These are phyloP conservation scores for Notolepis coatsorum DNA, from an alignment of 2,797 vertebrate species.

Conservation along the genomic window DNA sequence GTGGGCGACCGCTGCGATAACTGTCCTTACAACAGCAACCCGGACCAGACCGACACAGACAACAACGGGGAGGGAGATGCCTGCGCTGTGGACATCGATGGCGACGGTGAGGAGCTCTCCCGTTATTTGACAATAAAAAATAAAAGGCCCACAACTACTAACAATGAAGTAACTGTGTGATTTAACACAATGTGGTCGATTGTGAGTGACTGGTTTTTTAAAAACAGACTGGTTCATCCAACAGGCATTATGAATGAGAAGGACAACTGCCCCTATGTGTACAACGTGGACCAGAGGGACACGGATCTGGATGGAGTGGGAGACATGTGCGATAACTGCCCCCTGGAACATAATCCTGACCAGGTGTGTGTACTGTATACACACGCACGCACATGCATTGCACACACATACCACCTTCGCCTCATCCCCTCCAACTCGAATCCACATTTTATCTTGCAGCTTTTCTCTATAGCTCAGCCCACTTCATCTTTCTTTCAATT, in stretches of 20 bases:
- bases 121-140: too few relatives aligned
- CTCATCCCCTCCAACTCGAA: slow-evolving; percentile 57
- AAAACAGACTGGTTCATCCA: slow-evolving; percentile 10
- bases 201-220: not conserved
- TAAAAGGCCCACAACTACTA: not conserved
- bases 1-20: slow-evolving; percentile 98
- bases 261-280: slow-evolving; percentile 96
- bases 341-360: slow-evolving; percentile 97
- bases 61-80: slow-evolving; percentile 95
- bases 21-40: slow-evolving; percentile 97
- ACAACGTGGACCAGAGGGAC: slow-evolving; percentile 96
- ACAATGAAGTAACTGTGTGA: not conserved
- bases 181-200: too few relatives aligned
- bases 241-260: slow-evolving; percentile 94
- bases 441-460: slow-evolving; percentile 57
- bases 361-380: slow-evolving; percentile 86
- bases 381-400: not conserved
- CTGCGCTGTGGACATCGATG: slow-evolving; percentile 95
- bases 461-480: slow-evolving; percentile 60
- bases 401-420: slow-evolving; percentile 12
- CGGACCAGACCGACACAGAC: slow-evolving; percentile 96
- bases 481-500: slow-evolving; percentile 58
- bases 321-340: slow-evolving; percentile 98
- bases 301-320: slow-evolving; percentile 96
- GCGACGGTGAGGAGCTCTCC: slow-evolving; percentile 88